phyloP scores from a whole-genome alignment of 2,113 vertebrate genomes.

The Epinephelus moara region DNA sequence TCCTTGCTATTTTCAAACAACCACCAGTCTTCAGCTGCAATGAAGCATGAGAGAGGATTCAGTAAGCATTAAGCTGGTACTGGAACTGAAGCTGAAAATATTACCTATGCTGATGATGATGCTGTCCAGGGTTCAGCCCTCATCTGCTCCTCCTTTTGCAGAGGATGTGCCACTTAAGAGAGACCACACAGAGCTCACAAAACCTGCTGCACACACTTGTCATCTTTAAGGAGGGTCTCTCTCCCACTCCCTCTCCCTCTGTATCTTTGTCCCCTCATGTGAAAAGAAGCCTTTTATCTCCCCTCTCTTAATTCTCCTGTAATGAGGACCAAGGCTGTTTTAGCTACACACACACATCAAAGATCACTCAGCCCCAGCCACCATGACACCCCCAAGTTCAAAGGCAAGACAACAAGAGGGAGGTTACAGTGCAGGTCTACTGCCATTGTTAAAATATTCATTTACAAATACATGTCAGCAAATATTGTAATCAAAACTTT shows the following conservation, averaged over 20 bases:
- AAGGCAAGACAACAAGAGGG: neutral
- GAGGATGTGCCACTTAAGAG: conserved; percentile 18
- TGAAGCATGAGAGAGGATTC: neutral
- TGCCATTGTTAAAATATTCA: neutral
- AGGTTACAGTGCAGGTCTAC: neutral
- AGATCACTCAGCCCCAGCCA: conserved; percentile 29
- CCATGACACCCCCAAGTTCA: conserved; percentile 11
- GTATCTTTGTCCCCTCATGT: conserved; percentile 15
- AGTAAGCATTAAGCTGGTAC: neutral
- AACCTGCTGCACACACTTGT: conserved; percentile 12
- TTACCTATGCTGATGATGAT: neutral
- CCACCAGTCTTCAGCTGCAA: neutral
- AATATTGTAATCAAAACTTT: neutral
- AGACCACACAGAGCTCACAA: conserved; percentile 54
- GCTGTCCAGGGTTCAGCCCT: conserved; percentile 2
- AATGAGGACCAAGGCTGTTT: conserved; percentile 34
- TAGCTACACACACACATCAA: conserved; percentile 34
- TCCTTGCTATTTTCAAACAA: neutral
- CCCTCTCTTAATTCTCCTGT: conserved; percentile 34
- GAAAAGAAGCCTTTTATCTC: conserved; percentile 47
- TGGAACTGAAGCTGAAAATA: neutral
- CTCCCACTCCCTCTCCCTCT: conserved; percentile 1
- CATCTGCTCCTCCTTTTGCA: neutral
- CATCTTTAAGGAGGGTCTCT: conserved; percentile 16
- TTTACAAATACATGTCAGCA: neutral